Evolutionary conservation across 2,113 vertebrate species (phyloP).

Genomic region (Pholis gunnellus): DNA sequence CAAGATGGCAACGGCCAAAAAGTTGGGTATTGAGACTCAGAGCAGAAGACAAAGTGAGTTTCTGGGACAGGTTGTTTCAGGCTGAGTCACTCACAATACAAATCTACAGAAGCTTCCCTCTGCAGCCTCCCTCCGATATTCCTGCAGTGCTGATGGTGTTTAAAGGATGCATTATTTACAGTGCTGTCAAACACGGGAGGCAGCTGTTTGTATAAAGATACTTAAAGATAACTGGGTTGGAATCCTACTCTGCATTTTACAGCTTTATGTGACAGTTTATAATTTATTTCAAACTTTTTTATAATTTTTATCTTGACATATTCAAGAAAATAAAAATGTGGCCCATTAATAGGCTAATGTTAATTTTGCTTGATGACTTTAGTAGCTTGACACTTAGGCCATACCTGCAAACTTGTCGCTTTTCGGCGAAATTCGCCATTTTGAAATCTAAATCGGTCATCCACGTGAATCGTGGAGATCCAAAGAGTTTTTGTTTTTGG

Average conservation of each 20-base stretch:
- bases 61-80: conserved; percentile 17
- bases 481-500: too few species aligned
- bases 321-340: not conserved
- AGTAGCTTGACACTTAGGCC: too few species aligned
- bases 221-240: not conserved
- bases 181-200: conserved; percentile 1
- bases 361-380: too few species aligned
- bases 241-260: not conserved
- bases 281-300: not conserved
- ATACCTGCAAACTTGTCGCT: too few species aligned
- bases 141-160: not conserved
- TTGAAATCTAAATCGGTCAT: too few species aligned
- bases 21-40: not conserved
- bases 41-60: not conserved
- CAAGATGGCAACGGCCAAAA: too few species aligned
- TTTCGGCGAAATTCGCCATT: too few species aligned
- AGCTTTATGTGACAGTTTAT: not conserved
- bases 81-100: conserved; percentile 11
- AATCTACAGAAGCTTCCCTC: conserved; percentile 1
- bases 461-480: too few species aligned
- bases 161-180: conserved; percentile 13
- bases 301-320: not conserved
- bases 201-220: not conserved
- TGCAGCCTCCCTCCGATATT: not conserved
- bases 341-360: not conserved